These are phyloP conservation scores for Diarsia dahlii DNA, from an alignment of 2,888 invertebrate genomes.

Conservation along the genomic window DNA sequence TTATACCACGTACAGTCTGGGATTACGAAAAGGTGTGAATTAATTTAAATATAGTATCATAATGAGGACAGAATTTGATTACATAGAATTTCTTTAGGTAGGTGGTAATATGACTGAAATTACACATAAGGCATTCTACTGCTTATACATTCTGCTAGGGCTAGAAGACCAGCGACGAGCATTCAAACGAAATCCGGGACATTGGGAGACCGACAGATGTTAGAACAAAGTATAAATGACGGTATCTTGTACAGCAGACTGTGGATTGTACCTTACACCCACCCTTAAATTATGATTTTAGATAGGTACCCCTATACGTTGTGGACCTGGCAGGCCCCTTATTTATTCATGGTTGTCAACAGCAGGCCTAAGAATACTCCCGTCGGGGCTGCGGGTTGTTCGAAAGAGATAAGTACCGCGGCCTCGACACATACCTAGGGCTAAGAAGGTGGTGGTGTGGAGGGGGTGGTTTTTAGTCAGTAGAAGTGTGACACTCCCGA, in stretches of 20 bases:
- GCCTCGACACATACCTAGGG: too few relatives aligned
- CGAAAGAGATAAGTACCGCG: too few relatives aligned
- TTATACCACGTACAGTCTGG: slow-evolving; percentile 75
- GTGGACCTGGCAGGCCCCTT: not conserved
- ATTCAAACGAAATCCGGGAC: not conserved
- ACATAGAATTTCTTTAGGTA: not conserved
- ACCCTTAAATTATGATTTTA: not conserved
- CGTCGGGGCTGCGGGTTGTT: too few relatives aligned
- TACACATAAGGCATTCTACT: not conserved
- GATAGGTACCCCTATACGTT: too few relatives aligned
- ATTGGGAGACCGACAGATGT: not conserved
- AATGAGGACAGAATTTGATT: not conserved
- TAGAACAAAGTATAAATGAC: not conserved
- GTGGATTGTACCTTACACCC: not conserved
- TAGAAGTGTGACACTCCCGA: too few relatives aligned
- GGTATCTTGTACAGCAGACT: not conserved
- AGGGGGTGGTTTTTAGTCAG: too few relatives aligned
- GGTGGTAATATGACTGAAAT: not conserved
- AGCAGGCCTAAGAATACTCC: not conserved
- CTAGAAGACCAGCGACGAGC: not conserved
- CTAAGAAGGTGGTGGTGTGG: too few relatives aligned
- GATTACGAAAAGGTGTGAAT: slow-evolving; percentile 52
- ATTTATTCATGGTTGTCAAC: not conserved
- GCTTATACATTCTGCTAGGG: not conserved
- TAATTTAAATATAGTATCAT: not conserved